These are phyloP conservation scores for Anagrus nilaparvatae DNA, from an alignment of 1,140 invertebrate species.

Conservation along the genomic window DNA sequence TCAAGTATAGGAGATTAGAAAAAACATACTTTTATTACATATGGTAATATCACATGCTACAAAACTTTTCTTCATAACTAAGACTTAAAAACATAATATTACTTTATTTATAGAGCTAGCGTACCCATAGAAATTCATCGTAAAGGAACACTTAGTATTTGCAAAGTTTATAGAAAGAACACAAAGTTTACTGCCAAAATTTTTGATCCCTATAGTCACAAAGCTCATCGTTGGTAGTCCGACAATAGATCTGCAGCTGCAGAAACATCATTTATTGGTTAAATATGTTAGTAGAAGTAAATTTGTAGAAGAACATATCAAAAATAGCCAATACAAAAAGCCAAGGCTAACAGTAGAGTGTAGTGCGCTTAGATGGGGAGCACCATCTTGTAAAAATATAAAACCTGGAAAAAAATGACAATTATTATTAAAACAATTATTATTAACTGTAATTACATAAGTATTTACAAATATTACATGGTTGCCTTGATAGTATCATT, in stretches of 20 bases:
- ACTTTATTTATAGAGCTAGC: constrained; percentile 53
- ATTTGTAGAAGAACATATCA: constrained; percentile 85
- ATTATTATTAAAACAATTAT: no score
- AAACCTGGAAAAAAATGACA: constrained; percentile 39
- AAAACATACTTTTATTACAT: constrained; percentile 81
- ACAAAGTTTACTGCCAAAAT: constrained; percentile 94
- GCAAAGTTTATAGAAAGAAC: constrained; percentile 85
- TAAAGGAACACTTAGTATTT: constrained; percentile 79
- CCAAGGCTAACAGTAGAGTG: constrained; percentile 81
- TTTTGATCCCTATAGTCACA: no score
- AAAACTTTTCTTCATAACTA: background rate
- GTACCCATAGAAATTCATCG: constrained; percentile 85
- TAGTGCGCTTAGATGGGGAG: constrained; percentile 64
- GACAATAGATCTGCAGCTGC: no score
- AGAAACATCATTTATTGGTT: no score
- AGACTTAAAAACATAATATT: constrained; percentile 8
- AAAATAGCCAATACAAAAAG: constrained; percentile 83
- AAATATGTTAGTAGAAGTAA: no score
- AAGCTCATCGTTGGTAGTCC: no score
- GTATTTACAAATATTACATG: no score
- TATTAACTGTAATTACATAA: no score
- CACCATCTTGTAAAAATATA: constrained; percentile 36
- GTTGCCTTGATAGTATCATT: no score
- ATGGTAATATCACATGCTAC: no score
- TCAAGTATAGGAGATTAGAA: constrained; percentile 93